A percentile compares a stretch with the other conserved stretches of the same genome.
Evolutionary conservation across 2,888 invertebrate genomes (phyloP).

Genomic region (Chouioia cunea): DNA sequence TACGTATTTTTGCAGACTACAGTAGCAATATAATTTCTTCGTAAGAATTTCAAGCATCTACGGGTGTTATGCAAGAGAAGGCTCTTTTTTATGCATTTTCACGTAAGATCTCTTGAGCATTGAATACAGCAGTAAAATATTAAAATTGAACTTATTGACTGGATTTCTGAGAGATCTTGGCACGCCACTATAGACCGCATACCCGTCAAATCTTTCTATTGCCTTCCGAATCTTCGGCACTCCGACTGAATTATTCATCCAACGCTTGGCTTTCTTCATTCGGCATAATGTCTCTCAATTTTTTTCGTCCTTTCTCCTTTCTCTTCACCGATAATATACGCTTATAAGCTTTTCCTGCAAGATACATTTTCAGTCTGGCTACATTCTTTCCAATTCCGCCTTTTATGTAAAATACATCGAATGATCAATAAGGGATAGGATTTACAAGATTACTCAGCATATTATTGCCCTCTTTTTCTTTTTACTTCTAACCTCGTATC

Average conservation of each 20-base stretch:
- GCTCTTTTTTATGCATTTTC: not conserved
- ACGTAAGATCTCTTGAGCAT: not conserved
- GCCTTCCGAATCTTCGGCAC: constrained; percentile 23
- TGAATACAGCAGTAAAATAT: constrained; percentile 17
- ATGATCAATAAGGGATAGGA: too few species aligned
- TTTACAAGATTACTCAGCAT: too few species aligned
- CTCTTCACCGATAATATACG: constrained; percentile 21
- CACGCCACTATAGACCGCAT: constrained; percentile 2
- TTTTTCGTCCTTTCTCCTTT: constrained; percentile 1
- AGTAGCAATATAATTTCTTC: too few species aligned
- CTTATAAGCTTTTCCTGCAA: constrained; percentile 11
- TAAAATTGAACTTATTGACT: constrained; percentile 25
- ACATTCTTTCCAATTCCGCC: not conserved
- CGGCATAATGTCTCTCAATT: constrained; percentile 20
- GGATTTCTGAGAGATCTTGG: constrained; percentile 18
- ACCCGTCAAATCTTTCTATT: constrained; percentile 29
- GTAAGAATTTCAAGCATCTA: too few species aligned
- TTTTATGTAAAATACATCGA: too few species aligned
- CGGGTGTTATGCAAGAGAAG: not conserved
- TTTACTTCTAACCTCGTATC: too few species aligned
- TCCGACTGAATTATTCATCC: constrained; percentile 54
- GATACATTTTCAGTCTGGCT: too few species aligned
- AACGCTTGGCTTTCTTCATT: constrained; percentile 18
- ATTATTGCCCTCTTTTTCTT: too few species aligned
- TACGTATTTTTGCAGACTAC: too few species aligned